These are phyloP conservation scores for Pammene aurita DNA, from an alignment of 2,888 invertebrate species.

Conservation along the genomic window DNA sequence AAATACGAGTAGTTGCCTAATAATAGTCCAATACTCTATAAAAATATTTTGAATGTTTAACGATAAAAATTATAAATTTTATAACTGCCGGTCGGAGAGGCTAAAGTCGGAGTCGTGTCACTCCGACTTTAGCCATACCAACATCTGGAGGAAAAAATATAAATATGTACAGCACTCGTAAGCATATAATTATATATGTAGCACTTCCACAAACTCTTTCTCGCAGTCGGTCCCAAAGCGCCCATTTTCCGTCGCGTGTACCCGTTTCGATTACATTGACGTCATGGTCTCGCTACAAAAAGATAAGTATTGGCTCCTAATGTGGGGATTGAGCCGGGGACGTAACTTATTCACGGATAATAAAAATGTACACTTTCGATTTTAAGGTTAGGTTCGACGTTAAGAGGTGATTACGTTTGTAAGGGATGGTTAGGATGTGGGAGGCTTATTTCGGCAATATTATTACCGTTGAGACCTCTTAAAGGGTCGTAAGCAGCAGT, in stretches of 20 bases:
- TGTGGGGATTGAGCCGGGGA: slow-evolving; percentile 60
- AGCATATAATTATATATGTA: not conserved
- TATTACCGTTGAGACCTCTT: slow-evolving; percentile 21
- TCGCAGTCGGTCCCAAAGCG: slow-evolving; percentile 55
- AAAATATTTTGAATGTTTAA: no score
- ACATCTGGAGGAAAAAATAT: no score
- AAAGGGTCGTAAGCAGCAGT: not conserved
- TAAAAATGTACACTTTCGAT: slow-evolving; percentile 47
- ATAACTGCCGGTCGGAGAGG: no score
- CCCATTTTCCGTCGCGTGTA: slow-evolving; percentile 62
- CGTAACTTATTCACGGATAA: slow-evolving; percentile 52
- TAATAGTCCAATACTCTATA: no score
- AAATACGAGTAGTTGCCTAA: no score
- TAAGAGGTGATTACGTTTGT: slow-evolving; percentile 39
- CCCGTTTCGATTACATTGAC: slow-evolving; percentile 72
- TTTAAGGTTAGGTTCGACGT: slow-evolving; percentile 37
- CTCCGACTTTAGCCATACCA: no score
- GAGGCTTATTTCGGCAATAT: slow-evolving; percentile 21
- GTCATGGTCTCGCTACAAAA: slow-evolving; percentile 66
- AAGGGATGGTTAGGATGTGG: slow-evolving; percentile 21
- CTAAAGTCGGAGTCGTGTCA: no score
- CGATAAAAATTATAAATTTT: no score
- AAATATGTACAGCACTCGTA: no score
- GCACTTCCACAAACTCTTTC: slow-evolving; percentile 32
- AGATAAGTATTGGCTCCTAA: slow-evolving; percentile 72